Evolutionary conservation across 2,888 invertebrate genomes (phyloP).

Genomic region (Ganaspis brasiliensis): DNA sequence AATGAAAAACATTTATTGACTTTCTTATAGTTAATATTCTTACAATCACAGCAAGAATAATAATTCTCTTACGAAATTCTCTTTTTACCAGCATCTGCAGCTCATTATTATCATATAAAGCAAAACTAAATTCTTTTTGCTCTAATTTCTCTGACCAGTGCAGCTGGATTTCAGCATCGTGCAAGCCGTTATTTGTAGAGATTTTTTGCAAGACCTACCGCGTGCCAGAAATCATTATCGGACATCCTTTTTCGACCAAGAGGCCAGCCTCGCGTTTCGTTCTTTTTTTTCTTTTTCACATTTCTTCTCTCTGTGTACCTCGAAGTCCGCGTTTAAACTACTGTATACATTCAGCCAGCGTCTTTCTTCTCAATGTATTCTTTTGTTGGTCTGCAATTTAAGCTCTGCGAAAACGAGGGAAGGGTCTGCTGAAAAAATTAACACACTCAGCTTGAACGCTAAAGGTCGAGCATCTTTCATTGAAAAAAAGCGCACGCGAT

Average conservation of each 20-base stretch:
- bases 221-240: conserved; percentile 30
- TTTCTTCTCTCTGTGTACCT: not conserved
- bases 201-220: conserved; percentile 1
- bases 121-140: not conserved
- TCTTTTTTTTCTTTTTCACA: not conserved
- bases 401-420: not conserved
- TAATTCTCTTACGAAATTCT: too few species aligned
- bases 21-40: too few species aligned
- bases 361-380: not conserved
- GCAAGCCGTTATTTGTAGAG: not conserved
- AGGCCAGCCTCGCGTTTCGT: not conserved
- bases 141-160: not conserved
- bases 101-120: too few species aligned
- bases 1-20: too few species aligned
- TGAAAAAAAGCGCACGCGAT: conserved; percentile 21
- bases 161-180: conserved; percentile 5
- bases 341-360: not conserved
- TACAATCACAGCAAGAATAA: too few species aligned
- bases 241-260: not conserved
- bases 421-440: not conserved
- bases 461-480: not conserved
- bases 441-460: not conserved
- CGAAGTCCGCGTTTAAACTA: not conserved
- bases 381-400: not conserved
- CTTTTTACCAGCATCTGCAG: too few species aligned